A percentile compares a stretch with the other conserved stretches of the same genome.
phyloP scores from a whole-genome alignment of 2,888 invertebrate genomes.

The Lepas anatifera region DNA sequence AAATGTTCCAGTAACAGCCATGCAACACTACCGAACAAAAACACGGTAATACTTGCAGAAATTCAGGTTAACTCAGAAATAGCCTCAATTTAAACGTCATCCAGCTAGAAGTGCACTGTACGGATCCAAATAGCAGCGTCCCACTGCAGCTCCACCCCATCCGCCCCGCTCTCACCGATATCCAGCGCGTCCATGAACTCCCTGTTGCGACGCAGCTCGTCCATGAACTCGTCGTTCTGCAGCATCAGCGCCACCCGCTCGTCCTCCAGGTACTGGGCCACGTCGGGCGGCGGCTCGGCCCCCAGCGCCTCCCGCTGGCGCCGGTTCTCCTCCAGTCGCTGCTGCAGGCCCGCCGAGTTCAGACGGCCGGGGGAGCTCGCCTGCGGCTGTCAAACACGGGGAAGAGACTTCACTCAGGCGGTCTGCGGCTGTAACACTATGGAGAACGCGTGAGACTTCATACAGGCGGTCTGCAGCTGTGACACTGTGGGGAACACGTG shows the following conservation, averaged over 20 bases:
- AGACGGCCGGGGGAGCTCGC: conserved; percentile 27
- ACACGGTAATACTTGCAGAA: no score
- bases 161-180: conserved; percentile 45
- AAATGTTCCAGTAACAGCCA: no score
- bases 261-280: conserved; percentile 57
- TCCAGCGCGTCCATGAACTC: conserved; percentile 75
- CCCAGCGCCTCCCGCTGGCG: conserved; percentile 31
- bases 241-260: conserved; percentile 72
- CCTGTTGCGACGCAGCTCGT: conserved; percentile 69
- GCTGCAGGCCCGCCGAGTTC: conserved; percentile 30
- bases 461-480: no score
- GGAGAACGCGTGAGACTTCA: no score
- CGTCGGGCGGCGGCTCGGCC: conserved; percentile 34
- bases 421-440: no score
- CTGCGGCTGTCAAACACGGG: no score
- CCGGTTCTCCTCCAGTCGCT: conserved; percentile 38
- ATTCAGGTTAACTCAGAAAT: no score
- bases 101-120: no score
- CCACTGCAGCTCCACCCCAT: neutral
- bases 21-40: no score
- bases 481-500: no score
- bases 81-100: no score
- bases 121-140: neutral
- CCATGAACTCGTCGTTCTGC: conserved; percentile 83
- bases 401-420: no score